Conservation (phyloP, 64 coral and sea anemone genomes). For the Porites australiensis region DNA sequence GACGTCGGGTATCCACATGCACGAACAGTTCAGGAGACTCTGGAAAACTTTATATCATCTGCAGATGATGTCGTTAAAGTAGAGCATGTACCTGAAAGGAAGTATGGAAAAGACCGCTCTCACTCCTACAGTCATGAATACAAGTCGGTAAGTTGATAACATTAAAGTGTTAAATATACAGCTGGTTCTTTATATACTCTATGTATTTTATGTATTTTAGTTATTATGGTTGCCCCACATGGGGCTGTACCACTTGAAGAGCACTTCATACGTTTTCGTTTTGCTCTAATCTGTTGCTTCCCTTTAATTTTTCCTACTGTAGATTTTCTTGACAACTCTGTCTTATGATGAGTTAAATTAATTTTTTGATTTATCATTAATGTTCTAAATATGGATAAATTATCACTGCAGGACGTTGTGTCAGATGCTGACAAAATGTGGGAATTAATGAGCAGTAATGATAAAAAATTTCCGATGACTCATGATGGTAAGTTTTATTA, state of each 20-base stretch:
- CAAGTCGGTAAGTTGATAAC: constrained; percentile 3
- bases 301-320: too few relatives aligned
- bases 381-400: too few relatives aligned
- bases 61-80: not conserved
- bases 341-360: too few relatives aligned
- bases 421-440: constrained; percentile 52
- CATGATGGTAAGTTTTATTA: constrained; percentile 65
- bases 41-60: constrained; percentile 69
- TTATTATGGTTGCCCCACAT: too few relatives aligned
- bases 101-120: not conserved
- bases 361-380: too few relatives aligned
- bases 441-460: constrained; percentile 58
- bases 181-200: too few relatives aligned
- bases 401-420: constrained; percentile 60
- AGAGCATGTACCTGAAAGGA: not conserved
- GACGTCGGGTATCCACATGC: constrained; percentile 69
- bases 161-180: too few relatives aligned
- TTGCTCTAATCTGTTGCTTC: too few relatives aligned
- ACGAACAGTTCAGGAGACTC: constrained; percentile 66
- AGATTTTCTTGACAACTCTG: too few relatives aligned
- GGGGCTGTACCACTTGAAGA: too few relatives aligned
- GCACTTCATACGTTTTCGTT: too few relatives aligned
- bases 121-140: constrained; percentile 23
- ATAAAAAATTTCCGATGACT: constrained; percentile 72
- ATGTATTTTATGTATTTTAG: too few relatives aligned